phyloP scores from a whole-genome alignment of 2,113 vertebrate genomes.

The Gymnarchus niloticus region DNA sequence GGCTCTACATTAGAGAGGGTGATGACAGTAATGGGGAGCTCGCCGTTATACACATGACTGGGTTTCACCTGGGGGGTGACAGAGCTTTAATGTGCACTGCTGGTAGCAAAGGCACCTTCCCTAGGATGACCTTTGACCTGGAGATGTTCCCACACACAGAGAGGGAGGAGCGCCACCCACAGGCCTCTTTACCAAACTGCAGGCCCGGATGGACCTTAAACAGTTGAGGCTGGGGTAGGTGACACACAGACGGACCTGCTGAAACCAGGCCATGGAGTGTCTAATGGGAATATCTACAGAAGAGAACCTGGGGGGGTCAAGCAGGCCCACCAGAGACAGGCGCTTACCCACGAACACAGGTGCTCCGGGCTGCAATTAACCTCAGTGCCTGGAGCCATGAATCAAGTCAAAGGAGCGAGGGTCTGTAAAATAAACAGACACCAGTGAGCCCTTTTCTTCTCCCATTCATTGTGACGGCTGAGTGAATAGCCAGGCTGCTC shows the following conservation, averaged over 20 bases:
- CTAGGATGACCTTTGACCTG: slow-evolving; percentile 49
- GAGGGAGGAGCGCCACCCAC: neutral
- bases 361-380: slow-evolving; percentile 68
- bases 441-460: slow-evolving; percentile 62
- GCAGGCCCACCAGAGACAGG: neutral
- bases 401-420: slow-evolving; percentile 67
- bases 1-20: slow-evolving; percentile 60
- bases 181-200: neutral
- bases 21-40: slow-evolving; percentile 67
- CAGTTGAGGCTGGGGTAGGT: neutral
- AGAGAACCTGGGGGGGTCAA: neutral
- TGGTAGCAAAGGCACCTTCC: slow-evolving; percentile 44
- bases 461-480: slow-evolving; percentile 69
- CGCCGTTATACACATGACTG: slow-evolving; percentile 53
- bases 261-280: neutral
- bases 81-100: slow-evolving; percentile 39
- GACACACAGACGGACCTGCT: slow-evolving; percentile 15
- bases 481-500: slow-evolving; percentile 46
- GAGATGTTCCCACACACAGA: slow-evolving; percentile 41
- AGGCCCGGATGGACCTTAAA: neutral
- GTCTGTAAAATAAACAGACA: slow-evolving; percentile 72
- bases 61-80: slow-evolving; percentile 45
- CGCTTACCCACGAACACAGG: slow-evolving; percentile 51
- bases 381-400: slow-evolving; percentile 69
- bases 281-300: neutral